Evolutionary conservation across 1,140 invertebrate genomes (phyloP), one percentile per base, ranked within the genome.

Genomic region (Lineus longissimus): DNA sequence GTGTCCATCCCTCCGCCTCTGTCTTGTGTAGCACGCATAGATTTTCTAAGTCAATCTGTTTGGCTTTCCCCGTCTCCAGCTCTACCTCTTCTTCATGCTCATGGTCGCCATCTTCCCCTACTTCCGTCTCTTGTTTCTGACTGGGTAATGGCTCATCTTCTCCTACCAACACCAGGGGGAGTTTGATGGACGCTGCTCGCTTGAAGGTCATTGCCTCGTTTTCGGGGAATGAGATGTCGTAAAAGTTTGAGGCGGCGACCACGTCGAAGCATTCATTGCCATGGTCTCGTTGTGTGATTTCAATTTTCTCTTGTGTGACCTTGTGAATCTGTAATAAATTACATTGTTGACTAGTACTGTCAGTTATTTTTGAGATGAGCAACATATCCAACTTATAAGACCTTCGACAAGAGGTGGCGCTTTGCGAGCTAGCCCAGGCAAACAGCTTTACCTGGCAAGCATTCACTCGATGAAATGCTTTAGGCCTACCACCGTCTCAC

Each of bases 141-240:
- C 64, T 60, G 9, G 55, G 23, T 22, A 29, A 33, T 47, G 62
- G 29, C 33, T 69, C 61, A 30, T 64, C 64, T 47, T 74, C 67
- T 0, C 62, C 57, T 22, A 67, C 62, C 22, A 67, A 62, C 17
- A 61, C 59, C 25, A 73, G 66, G 29, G 76, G 76, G 19, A 78
- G 67, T 47, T 79, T 80, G 29, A 81, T 69, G 9, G 76, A 73
- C 17, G 73, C 73, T 6, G 74, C 51, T 23, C 77, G 67, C 41
- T 71, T 64, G 68, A 79, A 81, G 15, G 61, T 70, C 41, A 71
- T 62, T 0, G 63, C 62, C 15, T 63, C 25, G 59, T 67, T 33
- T 17, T 57, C 67, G n/a, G 19, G 72, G 65, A 55, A 64, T 57
- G 19, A 41, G n/a, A 78, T 57, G 61, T 77, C 74, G 30, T 76